phyloP scores from a whole-genome alignment of 2,797 vertebrate genomes.

The Gadopsis marmoratus region DNA sequence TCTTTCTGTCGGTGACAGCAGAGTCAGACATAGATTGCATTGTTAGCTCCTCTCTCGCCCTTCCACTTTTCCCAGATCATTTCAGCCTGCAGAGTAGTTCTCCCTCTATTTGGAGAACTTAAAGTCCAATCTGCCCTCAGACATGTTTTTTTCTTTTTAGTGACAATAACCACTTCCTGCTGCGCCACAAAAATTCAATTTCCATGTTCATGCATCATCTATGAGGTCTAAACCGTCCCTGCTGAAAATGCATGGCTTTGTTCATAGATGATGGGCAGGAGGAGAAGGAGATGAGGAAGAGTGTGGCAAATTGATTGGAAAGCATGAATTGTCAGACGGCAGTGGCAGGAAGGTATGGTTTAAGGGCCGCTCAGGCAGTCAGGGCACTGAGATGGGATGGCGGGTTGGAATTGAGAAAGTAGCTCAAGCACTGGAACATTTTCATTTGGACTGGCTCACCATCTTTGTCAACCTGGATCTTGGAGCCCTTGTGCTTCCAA shows the following conservation, averaged over 20 bases:
- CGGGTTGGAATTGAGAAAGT: constrained; percentile 35
- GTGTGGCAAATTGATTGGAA: constrained; percentile 56
- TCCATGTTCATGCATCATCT: constrained; percentile 50
- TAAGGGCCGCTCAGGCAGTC: constrained; percentile 27
- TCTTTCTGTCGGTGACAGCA: neutral
- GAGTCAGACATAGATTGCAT: neutral
- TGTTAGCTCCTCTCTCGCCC: neutral
- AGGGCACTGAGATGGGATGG: constrained; percentile 9
- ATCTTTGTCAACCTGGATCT: constrained; percentile 91
- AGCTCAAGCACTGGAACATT: constrained; percentile 13
- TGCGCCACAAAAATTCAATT: constrained; percentile 33
- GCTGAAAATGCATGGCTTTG: constrained; percentile 46
- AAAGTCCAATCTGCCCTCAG: constrained; percentile 26
- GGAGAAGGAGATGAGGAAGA: constrained; percentile 44
- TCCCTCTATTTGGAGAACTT: constrained; percentile 27
- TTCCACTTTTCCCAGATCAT: neutral
- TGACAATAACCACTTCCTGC: constrained; percentile 44
- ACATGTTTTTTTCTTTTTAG: constrained; percentile 22
- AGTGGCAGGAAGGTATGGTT: constrained; percentile 32
- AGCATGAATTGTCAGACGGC: constrained; percentile 43
- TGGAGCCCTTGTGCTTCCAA: constrained; percentile 93
- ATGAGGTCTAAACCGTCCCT: constrained; percentile 46
- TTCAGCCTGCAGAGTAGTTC: neutral
- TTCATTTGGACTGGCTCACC: constrained; percentile 84
- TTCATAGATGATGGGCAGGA: constrained; percentile 32